Conservation (phyloP, 2,888 invertebrate species). For the Drosophila ezoana region DNA sequence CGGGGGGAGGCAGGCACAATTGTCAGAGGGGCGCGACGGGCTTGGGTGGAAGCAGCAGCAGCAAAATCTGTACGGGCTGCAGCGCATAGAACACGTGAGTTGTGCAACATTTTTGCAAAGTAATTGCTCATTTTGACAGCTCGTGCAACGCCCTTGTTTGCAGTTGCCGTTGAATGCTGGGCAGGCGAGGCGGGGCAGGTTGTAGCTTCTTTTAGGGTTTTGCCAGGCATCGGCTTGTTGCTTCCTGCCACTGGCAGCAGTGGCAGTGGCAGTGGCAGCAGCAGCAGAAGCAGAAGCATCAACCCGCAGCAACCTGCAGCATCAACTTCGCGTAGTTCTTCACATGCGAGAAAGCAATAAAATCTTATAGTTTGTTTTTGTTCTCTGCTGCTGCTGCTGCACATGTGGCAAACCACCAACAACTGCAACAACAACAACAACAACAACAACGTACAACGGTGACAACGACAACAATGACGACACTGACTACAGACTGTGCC, state of each 20-base stretch:
- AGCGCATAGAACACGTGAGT: constrained; percentile 66
- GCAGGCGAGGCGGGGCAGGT: constrained; percentile 2
- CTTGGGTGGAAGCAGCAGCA: background rate
- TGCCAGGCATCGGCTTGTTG: constrained; percentile 67
- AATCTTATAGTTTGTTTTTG: constrained; percentile 77
- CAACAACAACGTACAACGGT: constrained; percentile 48
- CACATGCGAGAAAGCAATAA: constrained; percentile 75
- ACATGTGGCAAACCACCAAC: constrained; percentile 63
- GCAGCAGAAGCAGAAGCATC: constrained; percentile 9
- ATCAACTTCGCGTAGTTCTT: constrained; percentile 59
- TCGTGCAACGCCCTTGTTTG: constrained; percentile 80
- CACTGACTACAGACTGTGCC: constrained; percentile 71
- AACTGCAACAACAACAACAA: constrained; percentile 21
- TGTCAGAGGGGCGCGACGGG: no score
- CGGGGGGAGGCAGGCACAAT: background rate
- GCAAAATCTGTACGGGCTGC: constrained; percentile 20
- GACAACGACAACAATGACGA: constrained; percentile 78
- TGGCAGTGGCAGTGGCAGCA: constrained; percentile 21
- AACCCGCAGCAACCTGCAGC: constrained; percentile 62
- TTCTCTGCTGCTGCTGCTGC: constrained; percentile 37
- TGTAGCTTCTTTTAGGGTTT: constrained; percentile 51
- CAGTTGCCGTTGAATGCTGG: constrained; percentile 30
- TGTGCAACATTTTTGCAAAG: constrained; percentile 80
- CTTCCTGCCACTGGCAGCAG: constrained; percentile 64
- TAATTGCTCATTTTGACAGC: constrained; percentile 81